Percentiles rank a stretch among this genome's conserved stretches.
phyloP scores from a whole-genome alignment of 2,888 invertebrate genomes.

The Nycteola revayana region DNA sequence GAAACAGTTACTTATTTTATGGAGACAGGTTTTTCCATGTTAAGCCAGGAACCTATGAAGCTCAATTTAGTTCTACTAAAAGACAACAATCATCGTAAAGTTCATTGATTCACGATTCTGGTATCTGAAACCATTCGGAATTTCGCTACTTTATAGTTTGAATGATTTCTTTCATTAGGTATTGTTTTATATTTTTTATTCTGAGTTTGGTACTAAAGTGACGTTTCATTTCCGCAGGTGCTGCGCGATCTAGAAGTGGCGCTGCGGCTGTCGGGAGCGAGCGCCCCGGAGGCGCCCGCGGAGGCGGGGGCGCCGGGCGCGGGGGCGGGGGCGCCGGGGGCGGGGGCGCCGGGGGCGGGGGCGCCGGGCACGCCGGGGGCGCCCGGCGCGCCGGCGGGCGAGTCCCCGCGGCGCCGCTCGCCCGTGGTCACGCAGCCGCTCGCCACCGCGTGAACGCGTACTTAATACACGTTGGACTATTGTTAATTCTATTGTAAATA shows the following conservation, averaged over 20 bases:
- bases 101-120: too few species aligned
- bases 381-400: slow-evolving; percentile 76
- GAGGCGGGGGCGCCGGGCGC: slow-evolving; percentile 30
- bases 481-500: slow-evolving; percentile 80
- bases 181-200: too few species aligned
- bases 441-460: slow-evolving; percentile 57
- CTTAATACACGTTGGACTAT: slow-evolving; percentile 45
- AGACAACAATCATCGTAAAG: too few species aligned
- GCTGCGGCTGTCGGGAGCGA: slow-evolving; percentile 81
- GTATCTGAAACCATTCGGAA: too few species aligned
- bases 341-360: slow-evolving; percentile 47
- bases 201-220: too few species aligned
- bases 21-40: too few species aligned
- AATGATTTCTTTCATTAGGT: too few species aligned
- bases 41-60: too few species aligned
- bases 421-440: slow-evolving; percentile 80
- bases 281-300: slow-evolving; percentile 42
- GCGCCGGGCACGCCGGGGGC: slow-evolving; percentile 79
- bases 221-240: slow-evolving; percentile 68
- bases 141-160: too few species aligned
- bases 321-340: slow-evolving; percentile 30
- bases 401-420: slow-evolving; percentile 75
- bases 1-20: too few species aligned
- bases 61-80: too few species aligned
- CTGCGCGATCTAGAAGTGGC: slow-evolving; percentile 95